Percentiles rank a stretch among this genome's conserved stretches.
phyloP scores from a whole-genome alignment of 2,797 vertebrate species.

The Cynopterus sphinx region DNA sequence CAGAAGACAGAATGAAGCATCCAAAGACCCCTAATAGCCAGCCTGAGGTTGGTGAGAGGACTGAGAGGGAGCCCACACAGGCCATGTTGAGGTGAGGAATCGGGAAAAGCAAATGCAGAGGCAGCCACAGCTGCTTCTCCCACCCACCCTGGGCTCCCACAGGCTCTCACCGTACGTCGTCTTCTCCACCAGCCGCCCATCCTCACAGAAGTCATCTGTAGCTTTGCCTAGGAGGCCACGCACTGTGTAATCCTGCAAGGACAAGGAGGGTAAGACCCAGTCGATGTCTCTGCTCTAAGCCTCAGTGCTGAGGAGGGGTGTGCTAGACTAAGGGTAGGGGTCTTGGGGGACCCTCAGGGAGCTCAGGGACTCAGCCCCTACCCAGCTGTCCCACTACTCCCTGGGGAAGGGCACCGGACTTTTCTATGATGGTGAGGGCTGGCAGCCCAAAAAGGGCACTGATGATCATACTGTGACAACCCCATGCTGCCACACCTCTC shows the following conservation, averaged over 20 bases:
- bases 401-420: neutral
- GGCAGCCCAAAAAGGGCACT: neutral
- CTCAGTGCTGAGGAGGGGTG: neutral
- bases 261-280: neutral
- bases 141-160: accelerated
- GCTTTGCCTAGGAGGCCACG: constrained; percentile 93
- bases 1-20: neutral
- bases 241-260: constrained; percentile 91
- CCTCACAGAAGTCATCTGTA: constrained; percentile 91
- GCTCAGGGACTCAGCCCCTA: neutral
- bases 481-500: neutral
- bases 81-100: accelerated
- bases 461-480: accelerated
- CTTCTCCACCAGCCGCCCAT: constrained; percentile 91
- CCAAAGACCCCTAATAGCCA: neutral
- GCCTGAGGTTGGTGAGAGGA: neutral
- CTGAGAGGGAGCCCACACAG: neutral
- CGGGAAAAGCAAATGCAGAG: accelerated
- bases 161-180: constrained; percentile 91
- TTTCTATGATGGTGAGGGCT: neutral
- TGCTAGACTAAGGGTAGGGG: neutral
- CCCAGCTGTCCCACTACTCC: neutral
- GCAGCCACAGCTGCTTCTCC: neutral
- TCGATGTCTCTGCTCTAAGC: no score
- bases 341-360: neutral